Conservation (phyloP, 1,140 invertebrate genomes). For the Bacillus rossius region DNA sequence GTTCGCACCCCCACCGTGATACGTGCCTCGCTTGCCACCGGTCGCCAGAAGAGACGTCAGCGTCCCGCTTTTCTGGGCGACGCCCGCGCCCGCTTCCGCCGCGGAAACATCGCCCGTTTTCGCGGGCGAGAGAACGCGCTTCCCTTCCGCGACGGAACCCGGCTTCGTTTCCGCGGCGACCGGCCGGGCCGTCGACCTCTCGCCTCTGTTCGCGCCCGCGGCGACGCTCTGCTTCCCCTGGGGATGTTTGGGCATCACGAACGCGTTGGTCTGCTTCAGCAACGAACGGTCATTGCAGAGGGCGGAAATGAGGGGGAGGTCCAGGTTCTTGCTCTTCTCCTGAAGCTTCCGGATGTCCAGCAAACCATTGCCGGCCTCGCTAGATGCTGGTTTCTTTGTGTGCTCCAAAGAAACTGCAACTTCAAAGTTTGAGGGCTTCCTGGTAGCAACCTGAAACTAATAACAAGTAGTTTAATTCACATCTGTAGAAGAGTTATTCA, state of each 20-base stretch:
- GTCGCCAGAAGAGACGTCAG: conserved; percentile 22
- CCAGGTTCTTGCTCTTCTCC: conserved; percentile 81
- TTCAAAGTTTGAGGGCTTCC: background rate
- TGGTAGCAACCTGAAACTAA: background rate
- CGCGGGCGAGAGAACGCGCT: background rate
- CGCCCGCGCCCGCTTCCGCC: background rate
- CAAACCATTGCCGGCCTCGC: conserved; percentile 39
- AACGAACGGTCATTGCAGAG: conserved; percentile 83
- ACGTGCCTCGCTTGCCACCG: conserved; percentile 10
- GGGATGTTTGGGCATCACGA: conserved; percentile 63
- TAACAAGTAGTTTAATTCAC: no score
- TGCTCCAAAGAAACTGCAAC: conserved; percentile 1
- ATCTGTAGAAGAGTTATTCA: no score
- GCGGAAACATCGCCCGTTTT: background rate
- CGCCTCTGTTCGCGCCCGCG: background rate
- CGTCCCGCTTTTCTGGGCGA: conserved; percentile 19
- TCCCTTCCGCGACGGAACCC: background rate
- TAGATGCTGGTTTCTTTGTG: conserved; percentile 1
- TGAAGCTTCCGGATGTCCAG: conserved; percentile 74
- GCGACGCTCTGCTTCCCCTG: background rate
- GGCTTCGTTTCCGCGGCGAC: conserved; percentile 19
- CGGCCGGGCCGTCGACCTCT: conserved; percentile 26
- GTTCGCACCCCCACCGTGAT: conserved; percentile 8
- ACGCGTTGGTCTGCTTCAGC: conserved; percentile 78
- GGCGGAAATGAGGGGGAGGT: conserved; percentile 82